These are phyloP conservation scores for Pelobates fuscus DNA, from an alignment of 2,113 vertebrate genomes.

Conservation along the genomic window DNA sequence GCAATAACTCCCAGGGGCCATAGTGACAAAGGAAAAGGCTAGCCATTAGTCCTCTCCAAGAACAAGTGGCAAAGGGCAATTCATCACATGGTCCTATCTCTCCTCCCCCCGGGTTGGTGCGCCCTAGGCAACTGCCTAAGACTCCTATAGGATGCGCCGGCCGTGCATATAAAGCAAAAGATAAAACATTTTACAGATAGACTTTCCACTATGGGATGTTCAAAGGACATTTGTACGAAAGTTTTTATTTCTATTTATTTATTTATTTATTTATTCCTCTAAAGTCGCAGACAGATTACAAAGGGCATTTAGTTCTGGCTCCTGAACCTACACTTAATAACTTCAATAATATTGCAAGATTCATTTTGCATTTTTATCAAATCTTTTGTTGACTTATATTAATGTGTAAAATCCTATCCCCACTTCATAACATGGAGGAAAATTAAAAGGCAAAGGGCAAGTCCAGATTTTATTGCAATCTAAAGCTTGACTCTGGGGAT, in stretches of 20 bases:
- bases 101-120: too few relatives aligned
- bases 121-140: too few relatives aligned
- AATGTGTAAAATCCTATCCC: slow-evolving; percentile 26
- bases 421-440: slow-evolving; percentile 3
- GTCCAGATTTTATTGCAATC: slow-evolving; percentile 15
- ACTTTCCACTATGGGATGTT: background rate
- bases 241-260: background rate
- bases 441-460: slow-evolving; percentile 33
- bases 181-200: background rate
- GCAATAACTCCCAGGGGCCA: too few relatives aligned
- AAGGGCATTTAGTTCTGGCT: background rate
- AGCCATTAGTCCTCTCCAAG: too few relatives aligned
- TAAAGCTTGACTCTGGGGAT: slow-evolving; percentile 8
- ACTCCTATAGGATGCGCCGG: too few relatives aligned
- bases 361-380: slow-evolving; percentile 21
- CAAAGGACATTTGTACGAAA: background rate
- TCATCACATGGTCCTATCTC: too few relatives aligned
- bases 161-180: background rate
- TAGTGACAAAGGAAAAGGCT: too few relatives aligned
- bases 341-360: slow-evolving; percentile 4
- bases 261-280: background rate
- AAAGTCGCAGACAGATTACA: slow-evolving; percentile 5
- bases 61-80: too few relatives aligned
- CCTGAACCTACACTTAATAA: slow-evolving; percentile 19
- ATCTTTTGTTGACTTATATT: slow-evolving; percentile 24